phyloP scores from a whole-genome alignment of 2,888 invertebrate genomes.

The Metopia argyrocephala region DNA sequence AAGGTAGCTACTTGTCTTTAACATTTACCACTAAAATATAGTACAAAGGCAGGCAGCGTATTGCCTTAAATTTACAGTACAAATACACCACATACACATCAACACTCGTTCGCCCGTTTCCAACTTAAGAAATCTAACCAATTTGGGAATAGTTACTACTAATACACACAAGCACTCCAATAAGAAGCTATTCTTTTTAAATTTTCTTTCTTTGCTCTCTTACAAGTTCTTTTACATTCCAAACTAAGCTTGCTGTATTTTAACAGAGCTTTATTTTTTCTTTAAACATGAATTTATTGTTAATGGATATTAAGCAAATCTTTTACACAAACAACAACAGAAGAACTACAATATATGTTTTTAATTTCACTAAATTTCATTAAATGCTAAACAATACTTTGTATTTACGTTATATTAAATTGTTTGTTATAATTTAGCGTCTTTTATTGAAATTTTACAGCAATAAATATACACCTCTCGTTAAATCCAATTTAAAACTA shows the following conservation, averaged over 20 bases:
- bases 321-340: conserved; percentile 1
- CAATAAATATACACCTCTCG: background rate
- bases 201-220: background rate
- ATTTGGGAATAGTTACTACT: background rate
- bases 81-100: background rate
- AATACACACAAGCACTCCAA: background rate
- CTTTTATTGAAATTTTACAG: background rate
- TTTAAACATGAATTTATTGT: conserved; percentile 1
- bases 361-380: background rate
- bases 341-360: conserved; percentile 1
- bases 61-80: conserved; percentile 25
- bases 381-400: background rate
- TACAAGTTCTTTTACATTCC: conserved; percentile 26
- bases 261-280: background rate
- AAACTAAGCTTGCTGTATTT: conserved; percentile 38
- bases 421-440: conserved; percentile 6
- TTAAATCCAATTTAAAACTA: conserved; percentile 53
- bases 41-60: conserved; percentile 43
- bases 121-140: conserved; percentile 2
- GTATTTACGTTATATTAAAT: conserved; percentile 41
- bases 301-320: conserved; percentile 20
- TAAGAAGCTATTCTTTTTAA: conserved; percentile 11
- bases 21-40: conserved; percentile 48
- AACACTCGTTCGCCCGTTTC: background rate
- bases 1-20: conserved; percentile 64